A percentile compares a stretch with the other conserved stretches of the same genome.
Evolutionary conservation across 2,113 vertebrate species (phyloP).

Genomic region (Camelus dromedarius): DNA sequence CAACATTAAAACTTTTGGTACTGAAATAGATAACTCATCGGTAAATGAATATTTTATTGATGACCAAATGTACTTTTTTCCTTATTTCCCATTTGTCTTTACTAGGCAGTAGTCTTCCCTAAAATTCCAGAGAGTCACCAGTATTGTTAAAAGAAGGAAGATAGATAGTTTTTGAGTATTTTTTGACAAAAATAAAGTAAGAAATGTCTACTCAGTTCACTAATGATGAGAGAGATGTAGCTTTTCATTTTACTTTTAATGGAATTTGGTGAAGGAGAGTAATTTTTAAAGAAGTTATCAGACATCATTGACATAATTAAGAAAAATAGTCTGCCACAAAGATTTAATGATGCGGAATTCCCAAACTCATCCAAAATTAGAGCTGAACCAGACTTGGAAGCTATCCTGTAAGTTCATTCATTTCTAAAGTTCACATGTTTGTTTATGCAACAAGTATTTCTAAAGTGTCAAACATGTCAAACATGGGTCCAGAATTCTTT

Average conservation of each 20-base stretch:
- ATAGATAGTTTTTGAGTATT: not conserved
- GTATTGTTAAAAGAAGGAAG: not conserved
- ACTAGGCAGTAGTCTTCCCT: not conserved
- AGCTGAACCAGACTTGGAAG: not conserved
- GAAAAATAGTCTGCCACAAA: not conserved
- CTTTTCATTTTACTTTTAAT: not conserved
- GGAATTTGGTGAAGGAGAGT: not conserved
- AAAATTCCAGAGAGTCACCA: not conserved
- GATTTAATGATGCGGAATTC: not conserved
- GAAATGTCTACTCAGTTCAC: not conserved
- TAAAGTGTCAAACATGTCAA: not conserved
- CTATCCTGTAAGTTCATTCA: not conserved
- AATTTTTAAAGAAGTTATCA: not conserved
- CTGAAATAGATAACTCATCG: not conserved
- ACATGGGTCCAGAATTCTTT: not conserved
- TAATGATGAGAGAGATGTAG: not conserved
- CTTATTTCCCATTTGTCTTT: not conserved
- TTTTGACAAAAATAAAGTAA: not conserved
- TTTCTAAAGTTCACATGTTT: not conserved
- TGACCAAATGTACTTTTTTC: not conserved
- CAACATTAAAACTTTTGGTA: not conserved
- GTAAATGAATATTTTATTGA: not conserved
- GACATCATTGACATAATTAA: not conserved
- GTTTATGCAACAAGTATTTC: not conserved
- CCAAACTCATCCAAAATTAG: not conserved